A percentile compares a stretch with the other conserved stretches of the same genome.
phyloP scores from a whole-genome alignment of 2,797 vertebrate species.

The Alectoris magna region DNA sequence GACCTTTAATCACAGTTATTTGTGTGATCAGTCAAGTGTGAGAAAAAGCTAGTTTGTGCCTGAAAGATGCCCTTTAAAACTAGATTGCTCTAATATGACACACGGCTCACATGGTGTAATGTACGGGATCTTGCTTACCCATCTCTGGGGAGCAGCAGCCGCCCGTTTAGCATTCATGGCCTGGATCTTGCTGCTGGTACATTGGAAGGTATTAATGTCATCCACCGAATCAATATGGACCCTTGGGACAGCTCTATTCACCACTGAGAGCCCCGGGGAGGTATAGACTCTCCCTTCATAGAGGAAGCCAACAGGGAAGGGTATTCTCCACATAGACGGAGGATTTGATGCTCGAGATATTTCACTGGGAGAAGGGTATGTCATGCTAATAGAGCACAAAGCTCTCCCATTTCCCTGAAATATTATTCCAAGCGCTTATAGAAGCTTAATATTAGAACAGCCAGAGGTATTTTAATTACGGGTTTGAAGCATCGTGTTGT shows the following conservation, averaged over 20 bases:
- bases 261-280: constrained; percentile 43
- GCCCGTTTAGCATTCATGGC: constrained; percentile 40
- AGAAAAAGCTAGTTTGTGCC: constrained; percentile 71
- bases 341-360: not conserved
- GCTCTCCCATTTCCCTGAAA: not conserved
- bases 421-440: not conserved
- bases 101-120: constrained; percentile 43
- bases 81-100: constrained; percentile 74
- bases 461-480: constrained; percentile 14
- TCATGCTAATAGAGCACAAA: not conserved
- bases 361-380: not conserved
- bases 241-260: constrained; percentile 52
- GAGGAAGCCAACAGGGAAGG: not conserved
- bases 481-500: not conserved
- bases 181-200: constrained; percentile 35
- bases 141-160: constrained; percentile 41
- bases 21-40: constrained; percentile 76
- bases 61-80: constrained; percentile 79
- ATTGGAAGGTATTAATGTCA: constrained; percentile 70
- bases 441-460: not conserved
- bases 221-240: constrained; percentile 41
- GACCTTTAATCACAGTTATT: constrained; percentile 82
- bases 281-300: not conserved
- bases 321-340: not conserved
- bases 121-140: constrained; percentile 56